Conservation (phyloP, 2,113 vertebrate genomes). For the Oreocharis arfaki region DNA sequence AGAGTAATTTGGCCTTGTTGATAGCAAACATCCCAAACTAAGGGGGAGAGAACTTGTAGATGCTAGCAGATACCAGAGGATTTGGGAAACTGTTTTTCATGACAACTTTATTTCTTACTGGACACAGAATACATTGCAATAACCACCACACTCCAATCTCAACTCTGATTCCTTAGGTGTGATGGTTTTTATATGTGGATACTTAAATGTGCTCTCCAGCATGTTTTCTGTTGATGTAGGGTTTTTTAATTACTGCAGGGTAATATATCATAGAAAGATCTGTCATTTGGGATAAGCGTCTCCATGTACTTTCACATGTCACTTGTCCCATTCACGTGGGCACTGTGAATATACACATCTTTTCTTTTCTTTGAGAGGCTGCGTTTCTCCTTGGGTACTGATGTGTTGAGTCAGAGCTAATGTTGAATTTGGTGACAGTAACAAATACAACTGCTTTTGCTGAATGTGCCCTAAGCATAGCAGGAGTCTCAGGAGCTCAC, state of each 20-base stretch:
- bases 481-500: neutral
- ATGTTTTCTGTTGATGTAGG: neutral
- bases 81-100: neutral
- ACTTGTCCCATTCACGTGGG: neutral
- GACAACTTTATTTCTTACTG: neutral
- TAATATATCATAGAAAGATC: neutral
- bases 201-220: neutral
- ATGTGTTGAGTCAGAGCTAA: neutral
- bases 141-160: neutral
- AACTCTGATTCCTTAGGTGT: neutral
- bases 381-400: neutral
- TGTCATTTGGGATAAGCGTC: neutral
- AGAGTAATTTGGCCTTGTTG: neutral
- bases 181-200: neutral
- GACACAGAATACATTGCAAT: neutral
- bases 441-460: neutral
- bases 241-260: neutral
- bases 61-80: neutral
- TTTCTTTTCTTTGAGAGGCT: neutral
- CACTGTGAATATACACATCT: neutral
- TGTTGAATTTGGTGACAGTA: neutral
- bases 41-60: neutral
- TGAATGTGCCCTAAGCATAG: neutral
- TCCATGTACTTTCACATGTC: rapidly evolving
- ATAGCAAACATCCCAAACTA: neutral